These are phyloP conservation scores for Ciconia maguari DNA, from an alignment of 2,113 vertebrate species.

Conservation along the genomic window DNA sequence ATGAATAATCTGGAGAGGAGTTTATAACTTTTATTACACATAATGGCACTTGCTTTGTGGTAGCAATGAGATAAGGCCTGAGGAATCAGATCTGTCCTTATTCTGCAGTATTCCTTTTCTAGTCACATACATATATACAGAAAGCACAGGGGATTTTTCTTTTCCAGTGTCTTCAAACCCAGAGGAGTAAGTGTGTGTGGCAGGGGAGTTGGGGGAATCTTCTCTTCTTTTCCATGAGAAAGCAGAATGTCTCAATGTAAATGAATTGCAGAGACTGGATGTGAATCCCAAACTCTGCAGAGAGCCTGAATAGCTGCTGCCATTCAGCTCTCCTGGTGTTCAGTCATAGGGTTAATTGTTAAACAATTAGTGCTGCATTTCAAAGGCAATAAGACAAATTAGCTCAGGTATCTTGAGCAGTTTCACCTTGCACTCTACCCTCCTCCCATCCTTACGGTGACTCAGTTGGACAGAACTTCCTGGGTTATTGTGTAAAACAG, in stretches of 20 bases:
- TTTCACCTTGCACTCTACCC: conserved; percentile 12
- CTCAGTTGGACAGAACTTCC: conserved; percentile 29
- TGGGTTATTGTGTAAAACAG: conserved; percentile 57
- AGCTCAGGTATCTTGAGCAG: conserved; percentile 60
- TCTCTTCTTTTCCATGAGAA: conserved; percentile 8
- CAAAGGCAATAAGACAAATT: conserved; percentile 60
- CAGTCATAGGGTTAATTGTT: conserved; percentile 68
- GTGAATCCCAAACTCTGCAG: background rate
- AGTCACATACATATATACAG: background rate
- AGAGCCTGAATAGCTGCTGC: conserved; percentile 40
- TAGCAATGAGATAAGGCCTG: background rate
- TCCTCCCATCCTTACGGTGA: conserved; percentile 28
- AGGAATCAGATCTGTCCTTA: background rate
- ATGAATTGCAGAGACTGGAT: background rate
- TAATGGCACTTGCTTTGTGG: background rate
- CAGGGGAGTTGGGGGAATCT: background rate
- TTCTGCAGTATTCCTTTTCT: background rate
- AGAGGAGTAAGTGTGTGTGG: background rate
- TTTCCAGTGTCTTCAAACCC: background rate
- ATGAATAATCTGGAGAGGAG: background rate
- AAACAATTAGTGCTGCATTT: conserved; percentile 63
- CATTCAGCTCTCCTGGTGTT: conserved; percentile 51
- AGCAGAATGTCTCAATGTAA: background rate
- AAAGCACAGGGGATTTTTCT: background rate
- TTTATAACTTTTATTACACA: background rate